Percentiles rank a stretch among this genome's conserved stretches.
Evolutionary conservation across 2,113 vertebrate species (phyloP).

Genomic region (Agelaius phoeniceus): DNA sequence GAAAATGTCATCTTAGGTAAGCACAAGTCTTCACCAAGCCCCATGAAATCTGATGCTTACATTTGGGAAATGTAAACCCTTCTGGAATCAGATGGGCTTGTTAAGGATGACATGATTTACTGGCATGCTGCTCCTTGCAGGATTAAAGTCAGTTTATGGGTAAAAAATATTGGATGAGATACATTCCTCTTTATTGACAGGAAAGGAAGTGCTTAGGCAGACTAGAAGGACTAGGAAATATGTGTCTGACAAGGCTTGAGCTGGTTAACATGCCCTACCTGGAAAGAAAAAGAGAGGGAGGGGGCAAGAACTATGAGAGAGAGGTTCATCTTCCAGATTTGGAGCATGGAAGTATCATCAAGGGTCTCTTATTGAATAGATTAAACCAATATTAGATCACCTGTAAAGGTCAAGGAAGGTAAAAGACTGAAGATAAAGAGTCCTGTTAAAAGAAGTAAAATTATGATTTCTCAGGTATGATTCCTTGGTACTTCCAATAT

Average conservation of each 20-base stretch:
- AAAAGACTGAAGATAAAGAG: neutral
- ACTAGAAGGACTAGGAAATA: neutral
- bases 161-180: neutral
- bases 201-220: neutral
- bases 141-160: neutral
- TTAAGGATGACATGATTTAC: neutral
- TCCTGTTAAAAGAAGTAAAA: neutral
- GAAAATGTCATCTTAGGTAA: neutral
- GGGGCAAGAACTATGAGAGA: neutral
- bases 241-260: neutral
- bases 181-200: neutral
- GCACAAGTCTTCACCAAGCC: neutral
- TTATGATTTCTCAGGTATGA: neutral
- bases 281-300: neutral
- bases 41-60: neutral
- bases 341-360: neutral
- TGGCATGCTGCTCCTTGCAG: neutral
- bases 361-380: neutral
- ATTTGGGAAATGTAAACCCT: neutral
- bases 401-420: neutral
- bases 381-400: neutral
- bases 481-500: neutral
- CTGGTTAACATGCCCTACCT: neutral
- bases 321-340: neutral
- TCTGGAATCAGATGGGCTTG: neutral